Conservation (phyloP, 2,113 vertebrate genomes). For the Pycnonotus jocosus region DNA sequence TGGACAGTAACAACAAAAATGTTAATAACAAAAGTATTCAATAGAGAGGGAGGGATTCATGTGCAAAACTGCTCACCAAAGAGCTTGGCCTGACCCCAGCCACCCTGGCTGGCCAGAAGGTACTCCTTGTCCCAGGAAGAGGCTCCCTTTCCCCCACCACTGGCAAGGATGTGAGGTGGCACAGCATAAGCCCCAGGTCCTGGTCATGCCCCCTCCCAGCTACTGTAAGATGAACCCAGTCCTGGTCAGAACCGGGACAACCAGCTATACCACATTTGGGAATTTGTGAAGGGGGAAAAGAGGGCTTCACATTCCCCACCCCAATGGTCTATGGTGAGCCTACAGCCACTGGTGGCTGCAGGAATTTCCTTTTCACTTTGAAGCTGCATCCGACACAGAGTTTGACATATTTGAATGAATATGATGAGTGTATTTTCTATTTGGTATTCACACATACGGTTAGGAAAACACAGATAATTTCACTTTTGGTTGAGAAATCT, state of each 20-base stretch:
- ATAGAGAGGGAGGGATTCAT: background rate
- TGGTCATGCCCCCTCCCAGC: background rate
- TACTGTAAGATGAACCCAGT: background rate
- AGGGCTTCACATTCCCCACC: background rate
- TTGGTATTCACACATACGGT: background rate
- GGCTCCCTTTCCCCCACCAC: background rate
- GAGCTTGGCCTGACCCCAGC: background rate
- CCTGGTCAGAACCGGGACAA: fast-evolving
- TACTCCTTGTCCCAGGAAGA: background rate
- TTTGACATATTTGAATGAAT: background rate
- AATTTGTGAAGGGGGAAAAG: background rate
- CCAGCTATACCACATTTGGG: background rate
- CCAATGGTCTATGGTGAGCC: background rate
- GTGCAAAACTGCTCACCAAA: background rate
- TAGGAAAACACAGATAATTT: background rate
- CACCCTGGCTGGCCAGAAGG: background rate
- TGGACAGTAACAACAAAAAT: background rate
- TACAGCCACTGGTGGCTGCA: background rate
- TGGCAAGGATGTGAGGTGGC: background rate
- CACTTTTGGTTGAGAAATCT: background rate
- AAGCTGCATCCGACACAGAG: background rate
- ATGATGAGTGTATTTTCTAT: background rate
- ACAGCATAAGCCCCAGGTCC: background rate
- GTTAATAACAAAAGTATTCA: background rate
- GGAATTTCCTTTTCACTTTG: background rate